Percentiles rank a stretch among this genome's conserved stretches.
Evolutionary conservation across 2,113 vertebrate species (phyloP).

Genomic region (Otocyon megalotis): DNA sequence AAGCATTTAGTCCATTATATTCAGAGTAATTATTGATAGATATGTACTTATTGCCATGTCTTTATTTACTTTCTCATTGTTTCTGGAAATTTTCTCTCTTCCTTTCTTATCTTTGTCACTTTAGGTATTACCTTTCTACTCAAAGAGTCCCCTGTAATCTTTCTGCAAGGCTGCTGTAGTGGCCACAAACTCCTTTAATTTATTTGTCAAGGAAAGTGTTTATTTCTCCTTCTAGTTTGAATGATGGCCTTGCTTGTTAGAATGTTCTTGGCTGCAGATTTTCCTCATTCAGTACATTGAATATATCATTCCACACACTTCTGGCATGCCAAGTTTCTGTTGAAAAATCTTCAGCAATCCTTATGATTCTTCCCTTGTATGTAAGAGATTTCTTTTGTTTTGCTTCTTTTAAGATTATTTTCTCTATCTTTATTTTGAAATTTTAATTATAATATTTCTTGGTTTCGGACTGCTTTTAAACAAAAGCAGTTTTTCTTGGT

Average conservation of each 20-base stretch:
- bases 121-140: background rate
- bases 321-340: background rate
- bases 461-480: background rate
- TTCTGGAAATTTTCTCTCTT: background rate
- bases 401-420: background rate
- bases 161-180: background rate
- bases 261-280: background rate
- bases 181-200: background rate
- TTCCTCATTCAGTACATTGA: background rate
- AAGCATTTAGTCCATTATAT: background rate
- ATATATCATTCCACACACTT: background rate
- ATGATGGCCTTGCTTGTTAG: background rate
- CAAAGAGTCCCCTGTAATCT: background rate
- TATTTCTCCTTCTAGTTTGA: background rate
- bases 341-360: background rate
- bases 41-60: background rate
- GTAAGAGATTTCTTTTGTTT: background rate
- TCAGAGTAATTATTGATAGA: background rate
- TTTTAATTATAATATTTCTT: background rate
- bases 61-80: background rate
- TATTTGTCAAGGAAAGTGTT: background rate
- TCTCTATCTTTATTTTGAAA: background rate
- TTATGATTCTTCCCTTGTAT: background rate
- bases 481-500: no score
- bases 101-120: background rate